Conservation (phyloP, 2,797 vertebrate species). For the Setipinna tenuifilis region DNA sequence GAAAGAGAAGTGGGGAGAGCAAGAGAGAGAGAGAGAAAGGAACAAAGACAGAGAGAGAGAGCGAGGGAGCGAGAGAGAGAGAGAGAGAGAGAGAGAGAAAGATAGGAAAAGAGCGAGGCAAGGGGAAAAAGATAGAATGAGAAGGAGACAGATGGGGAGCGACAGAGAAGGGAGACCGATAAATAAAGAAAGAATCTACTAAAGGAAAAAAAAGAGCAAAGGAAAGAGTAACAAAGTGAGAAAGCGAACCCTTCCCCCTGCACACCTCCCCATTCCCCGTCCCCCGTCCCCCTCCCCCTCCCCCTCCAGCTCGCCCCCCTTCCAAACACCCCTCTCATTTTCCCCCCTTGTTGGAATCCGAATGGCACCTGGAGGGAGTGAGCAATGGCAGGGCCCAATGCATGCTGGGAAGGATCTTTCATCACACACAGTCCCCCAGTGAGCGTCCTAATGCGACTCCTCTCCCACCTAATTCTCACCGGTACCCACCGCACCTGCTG, state of each 20-base stretch:
- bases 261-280: neutral
- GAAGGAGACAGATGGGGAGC: slow-evolving; percentile 12
- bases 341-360: neutral
- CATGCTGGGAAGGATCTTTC: slow-evolving; percentile 13
- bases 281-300: neutral
- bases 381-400: neutral
- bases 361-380: slow-evolving; percentile 5
- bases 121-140: neutral
- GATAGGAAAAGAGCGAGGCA: neutral
- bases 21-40: neutral
- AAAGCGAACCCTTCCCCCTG: neutral
- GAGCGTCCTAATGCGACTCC: neutral
- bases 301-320: neutral
- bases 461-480: neutral
- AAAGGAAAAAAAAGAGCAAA: neutral
- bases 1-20: neutral
- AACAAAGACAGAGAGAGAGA: neutral
- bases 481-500: neutral
- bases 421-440: neutral
- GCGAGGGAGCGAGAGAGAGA: neutral
- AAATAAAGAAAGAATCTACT: neutral
- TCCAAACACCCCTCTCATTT: neutral
- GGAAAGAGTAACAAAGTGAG: neutral
- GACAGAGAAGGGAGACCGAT: neutral
- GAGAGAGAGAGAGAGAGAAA: neutral